phyloP scores from a whole-genome alignment of 2,888 invertebrate genomes.

The Lucinisca nassula region DNA sequence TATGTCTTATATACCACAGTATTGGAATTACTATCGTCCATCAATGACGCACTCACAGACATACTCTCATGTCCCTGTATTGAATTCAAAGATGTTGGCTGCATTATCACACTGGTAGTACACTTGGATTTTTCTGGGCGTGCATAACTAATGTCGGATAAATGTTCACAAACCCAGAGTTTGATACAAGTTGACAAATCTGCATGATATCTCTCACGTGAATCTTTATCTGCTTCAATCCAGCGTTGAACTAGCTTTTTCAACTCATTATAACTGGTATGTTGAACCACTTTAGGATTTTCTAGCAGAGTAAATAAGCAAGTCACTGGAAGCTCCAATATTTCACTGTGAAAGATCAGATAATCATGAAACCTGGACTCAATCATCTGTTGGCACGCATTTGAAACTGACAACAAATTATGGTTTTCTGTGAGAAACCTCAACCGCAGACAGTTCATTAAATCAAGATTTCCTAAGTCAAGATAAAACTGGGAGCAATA shows the following conservation, averaged over 20 bases:
- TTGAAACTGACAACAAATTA: constrained; percentile 82
- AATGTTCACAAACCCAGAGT: constrained; percentile 77
- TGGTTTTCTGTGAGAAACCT: constrained; percentile 84
- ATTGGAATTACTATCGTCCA: constrained; percentile 45
- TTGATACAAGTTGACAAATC: constrained; percentile 79
- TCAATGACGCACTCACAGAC: constrained; percentile 57
- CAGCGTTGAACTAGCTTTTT: constrained; percentile 81
- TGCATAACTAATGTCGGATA: constrained; percentile 56
- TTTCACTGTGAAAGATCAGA: constrained; percentile 84
- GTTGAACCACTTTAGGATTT: constrained; percentile 82
- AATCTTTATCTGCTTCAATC: constrained; percentile 79
- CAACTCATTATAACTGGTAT: constrained; percentile 81
- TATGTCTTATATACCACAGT: constrained; percentile 20
- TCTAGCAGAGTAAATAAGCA: constrained; percentile 81
- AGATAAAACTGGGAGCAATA: constrained; percentile 85
- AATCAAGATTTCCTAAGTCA: constrained; percentile 85
- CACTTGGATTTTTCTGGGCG: constrained; percentile 55
- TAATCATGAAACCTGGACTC: constrained; percentile 86
- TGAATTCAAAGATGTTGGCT: constrained; percentile 46
- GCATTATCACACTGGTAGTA: constrained; percentile 67
- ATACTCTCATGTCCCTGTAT: constrained; percentile 29
- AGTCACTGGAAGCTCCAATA: constrained; percentile 82
- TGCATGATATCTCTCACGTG: constrained; percentile 72
- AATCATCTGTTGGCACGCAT: constrained; percentile 82
- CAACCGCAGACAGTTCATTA: constrained; percentile 83